Evolutionary conservation across 2,888 invertebrate species (phyloP), one percentile per base, ranked within the genome.

Genomic region (Melitaea athalia): DNA sequence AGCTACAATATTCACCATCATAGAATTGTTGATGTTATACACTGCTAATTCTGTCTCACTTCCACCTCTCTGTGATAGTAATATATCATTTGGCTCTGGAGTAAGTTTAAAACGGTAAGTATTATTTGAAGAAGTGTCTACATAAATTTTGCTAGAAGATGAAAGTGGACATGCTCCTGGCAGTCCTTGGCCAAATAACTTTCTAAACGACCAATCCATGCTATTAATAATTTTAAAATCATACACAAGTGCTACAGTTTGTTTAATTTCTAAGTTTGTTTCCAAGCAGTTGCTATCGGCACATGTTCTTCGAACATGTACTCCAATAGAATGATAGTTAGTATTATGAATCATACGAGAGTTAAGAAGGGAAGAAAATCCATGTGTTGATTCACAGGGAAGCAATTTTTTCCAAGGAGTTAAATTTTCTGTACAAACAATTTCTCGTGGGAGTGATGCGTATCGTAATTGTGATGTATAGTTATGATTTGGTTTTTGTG

Each of bases 351-450:
- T 96, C 84, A 96, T 95, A 64, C 97, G 96, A 0, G 99, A 97
- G 86, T 98, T 98, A 5, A 99, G 93, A 63, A 99, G 88, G 0
- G 97, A 95, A 15, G 97, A 96, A 76, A 99, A 93, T 3, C 99
- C 99, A 80, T 95, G 94, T 85, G 94, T 96, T n/a, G 96, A 96
- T 86, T 97, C 97, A 89, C 99, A 99, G 0, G 99, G 99, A 59
- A 99, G 87, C 5, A 99, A 91, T 85, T 99, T 99, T 81, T 98
- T 98, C 97, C 99, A 99, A 0, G 99, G 99, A 14, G 99, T 99
- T 78, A 99, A 92, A 92, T 99, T 99, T 92, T 99, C 99, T 0
- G 99, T 99, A 83, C 99, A 99, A 5, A 99, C 98, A 78, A 98
- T 97, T 93, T 99, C 99, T 74, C 98, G 94, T 0, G 99, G 98